Conservation (phyloP, 2,797 vertebrate genomes). For the Antrozous pallidus region DNA sequence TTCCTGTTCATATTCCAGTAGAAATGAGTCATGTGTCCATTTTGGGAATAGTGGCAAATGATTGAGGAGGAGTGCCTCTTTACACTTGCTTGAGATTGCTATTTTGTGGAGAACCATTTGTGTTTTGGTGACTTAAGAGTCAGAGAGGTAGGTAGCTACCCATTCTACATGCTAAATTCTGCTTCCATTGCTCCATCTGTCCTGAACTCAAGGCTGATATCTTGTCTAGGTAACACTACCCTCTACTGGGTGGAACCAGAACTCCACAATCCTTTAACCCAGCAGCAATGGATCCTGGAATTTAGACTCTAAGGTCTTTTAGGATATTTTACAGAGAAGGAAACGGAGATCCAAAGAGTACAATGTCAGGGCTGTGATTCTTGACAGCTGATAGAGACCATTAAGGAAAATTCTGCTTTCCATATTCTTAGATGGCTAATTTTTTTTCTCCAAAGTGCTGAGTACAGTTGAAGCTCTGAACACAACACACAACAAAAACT, state of each 20-base stretch:
- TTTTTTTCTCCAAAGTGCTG: background rate
- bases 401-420: background rate
- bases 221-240: constrained; percentile 68
- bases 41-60: constrained; percentile 70
- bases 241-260: constrained; percentile 58
- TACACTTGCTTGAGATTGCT: constrained; percentile 68
- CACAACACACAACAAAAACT: background rate
- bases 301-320: background rate
- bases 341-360: background rate
- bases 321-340: background rate
- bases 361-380: background rate
- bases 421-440: background rate
- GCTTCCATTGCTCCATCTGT: constrained; percentile 60
- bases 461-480: background rate
- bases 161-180: constrained; percentile 27
- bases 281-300: no score
- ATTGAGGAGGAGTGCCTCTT: constrained; percentile 66
- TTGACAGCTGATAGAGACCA: background rate
- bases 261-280: background rate
- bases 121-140: constrained; percentile 67
- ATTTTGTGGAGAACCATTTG: constrained; percentile 73
- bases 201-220: background rate
- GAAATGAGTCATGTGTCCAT: constrained; percentile 75
- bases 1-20: constrained; percentile 73
- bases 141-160: constrained; percentile 53